phyloP scores from a whole-genome alignment of 2,113 vertebrate genomes.

The Proterorhinus semilunaris region DNA sequence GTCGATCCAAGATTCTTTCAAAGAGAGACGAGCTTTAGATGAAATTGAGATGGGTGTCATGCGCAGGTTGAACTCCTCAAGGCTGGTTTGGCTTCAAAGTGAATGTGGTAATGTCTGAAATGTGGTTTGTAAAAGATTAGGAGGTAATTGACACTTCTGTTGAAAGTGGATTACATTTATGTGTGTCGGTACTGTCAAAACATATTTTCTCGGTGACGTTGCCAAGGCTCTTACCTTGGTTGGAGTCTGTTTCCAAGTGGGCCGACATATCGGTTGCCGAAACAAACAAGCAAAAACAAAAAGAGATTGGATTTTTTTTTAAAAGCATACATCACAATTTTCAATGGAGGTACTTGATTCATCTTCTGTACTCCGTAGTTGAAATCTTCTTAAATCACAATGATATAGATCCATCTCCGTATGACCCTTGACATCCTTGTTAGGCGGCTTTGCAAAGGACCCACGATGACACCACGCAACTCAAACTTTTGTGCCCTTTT shows the following conservation, averaged over 20 bases:
- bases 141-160: background rate
- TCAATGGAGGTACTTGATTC: too few species aligned
- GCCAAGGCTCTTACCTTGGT: too few species aligned
- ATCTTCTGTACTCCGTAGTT: too few species aligned
- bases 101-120: too few species aligned
- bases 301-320: too few species aligned
- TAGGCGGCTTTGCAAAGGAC: background rate
- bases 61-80: background rate
- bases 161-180: background rate
- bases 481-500: background rate
- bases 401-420: background rate
- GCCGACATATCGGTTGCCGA: too few species aligned
- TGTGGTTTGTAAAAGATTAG: background rate
- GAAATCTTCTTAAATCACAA: too few species aligned
- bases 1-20: background rate
- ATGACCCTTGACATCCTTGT: background rate
- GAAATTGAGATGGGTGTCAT: background rate
- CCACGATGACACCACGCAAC: background rate
- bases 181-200: background rate
- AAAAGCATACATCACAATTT: too few species aligned
- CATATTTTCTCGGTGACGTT: background rate
- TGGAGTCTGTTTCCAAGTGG: too few species aligned
- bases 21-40: background rate
- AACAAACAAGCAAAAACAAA: too few species aligned
- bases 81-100: background rate